A percentile compares a stretch with the other conserved stretches of the same genome.
Conservation (phyloP, 2,888 invertebrate species). For the Melanchra persicariae region DNA sequence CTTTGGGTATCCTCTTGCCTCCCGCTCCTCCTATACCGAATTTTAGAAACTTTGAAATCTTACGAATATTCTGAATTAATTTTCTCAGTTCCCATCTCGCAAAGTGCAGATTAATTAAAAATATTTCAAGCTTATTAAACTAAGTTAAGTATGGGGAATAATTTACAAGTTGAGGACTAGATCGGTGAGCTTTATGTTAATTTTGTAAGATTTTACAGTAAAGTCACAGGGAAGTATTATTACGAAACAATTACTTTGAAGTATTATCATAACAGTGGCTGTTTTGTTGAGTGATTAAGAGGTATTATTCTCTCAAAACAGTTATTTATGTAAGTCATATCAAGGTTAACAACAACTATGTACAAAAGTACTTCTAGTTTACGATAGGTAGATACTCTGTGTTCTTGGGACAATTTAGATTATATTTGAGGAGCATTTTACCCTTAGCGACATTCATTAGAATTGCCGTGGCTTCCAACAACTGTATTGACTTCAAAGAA, state of each 20-base stretch:
- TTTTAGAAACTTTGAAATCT: slow-evolving; percentile 57
- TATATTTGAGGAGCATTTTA: no score
- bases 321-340: not conserved
- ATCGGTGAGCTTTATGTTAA: slow-evolving; percentile 51
- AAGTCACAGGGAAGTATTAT: slow-evolving; percentile 48
- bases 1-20: slow-evolving; percentile 47
- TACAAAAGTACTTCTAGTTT: not conserved
- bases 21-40: slow-evolving; percentile 40
- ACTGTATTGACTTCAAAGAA: no score
- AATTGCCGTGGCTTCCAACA: no score
- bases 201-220: slow-evolving; percentile 44
- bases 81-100: slow-evolving; percentile 47
- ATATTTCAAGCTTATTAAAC: slow-evolving; percentile 61
- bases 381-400: no score
- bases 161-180: slow-evolving; percentile 50
- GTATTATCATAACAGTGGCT: slow-evolving; percentile 15
- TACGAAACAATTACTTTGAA: slow-evolving; percentile 41
- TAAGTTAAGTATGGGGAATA: slow-evolving; percentile 50
- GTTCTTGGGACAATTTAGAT: no score
- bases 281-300: slow-evolving; percentile 8
- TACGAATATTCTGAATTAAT: slow-evolving; percentile 55
- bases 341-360: not conserved
- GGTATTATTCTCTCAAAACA: slow-evolving; percentile 15
- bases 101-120: slow-evolving; percentile 64
- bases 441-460: no score